Evolutionary conservation across 2,113 vertebrate genomes (phyloP).

Genomic region (Alethe castanea): DNA sequence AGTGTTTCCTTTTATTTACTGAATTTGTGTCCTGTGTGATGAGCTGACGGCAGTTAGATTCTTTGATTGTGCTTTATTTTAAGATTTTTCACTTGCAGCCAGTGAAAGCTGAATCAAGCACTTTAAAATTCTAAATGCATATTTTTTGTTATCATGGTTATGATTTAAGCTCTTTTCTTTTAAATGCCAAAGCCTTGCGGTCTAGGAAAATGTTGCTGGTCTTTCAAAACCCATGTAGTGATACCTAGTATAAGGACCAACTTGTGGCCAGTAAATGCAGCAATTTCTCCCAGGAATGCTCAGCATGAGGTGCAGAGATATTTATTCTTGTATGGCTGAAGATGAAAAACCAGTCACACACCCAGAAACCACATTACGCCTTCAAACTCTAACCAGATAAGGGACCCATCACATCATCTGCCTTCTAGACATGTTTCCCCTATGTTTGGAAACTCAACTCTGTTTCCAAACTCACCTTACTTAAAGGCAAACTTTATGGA

Average conservation of each 20-base stretch:
- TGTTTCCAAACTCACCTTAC: conserved; percentile 27
- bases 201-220: not conserved
- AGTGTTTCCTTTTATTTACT: not conserved
- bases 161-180: not conserved
- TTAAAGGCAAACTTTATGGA: not conserved
- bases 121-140: not conserved
- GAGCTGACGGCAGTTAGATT: not conserved
- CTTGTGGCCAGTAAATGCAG: not conserved
- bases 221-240: not conserved
- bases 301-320: not conserved
- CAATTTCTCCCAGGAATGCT: not conserved
- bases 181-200: not conserved
- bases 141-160: not conserved
- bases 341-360: not conserved
- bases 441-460: not conserved
- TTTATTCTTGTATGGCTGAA: not conserved
- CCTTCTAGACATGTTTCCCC: not conserved
- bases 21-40: not conserved
- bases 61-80: not conserved
- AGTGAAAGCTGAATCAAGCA: not conserved
- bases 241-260: not conserved
- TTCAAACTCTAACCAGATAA: not conserved
- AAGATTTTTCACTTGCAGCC: not conserved
- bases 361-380: not conserved
- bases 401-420: not conserved